phyloP scores from a whole-genome alignment of 2,797 vertebrate genomes.

The Danio jaintianensis region DNA sequence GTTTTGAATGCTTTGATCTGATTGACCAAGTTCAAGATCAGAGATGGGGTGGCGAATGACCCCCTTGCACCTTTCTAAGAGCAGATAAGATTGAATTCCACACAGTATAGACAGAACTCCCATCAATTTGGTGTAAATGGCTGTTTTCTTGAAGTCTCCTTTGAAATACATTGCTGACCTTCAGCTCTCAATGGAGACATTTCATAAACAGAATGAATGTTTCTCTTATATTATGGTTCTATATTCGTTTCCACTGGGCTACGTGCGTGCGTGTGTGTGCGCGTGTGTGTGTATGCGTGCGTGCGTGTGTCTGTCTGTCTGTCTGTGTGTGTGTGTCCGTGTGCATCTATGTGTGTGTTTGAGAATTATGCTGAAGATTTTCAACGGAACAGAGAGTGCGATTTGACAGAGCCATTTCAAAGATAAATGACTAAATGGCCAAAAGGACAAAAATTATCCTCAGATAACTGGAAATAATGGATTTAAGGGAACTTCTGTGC shows the following conservation, averaged over 20 bases:
- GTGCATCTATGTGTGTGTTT: background rate
- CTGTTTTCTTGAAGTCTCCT: conserved; percentile 38
- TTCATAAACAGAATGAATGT: conserved; percentile 17
- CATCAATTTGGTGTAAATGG: conserved; percentile 17
- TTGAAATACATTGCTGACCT: conserved; percentile 37
- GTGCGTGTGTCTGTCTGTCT: conserved; percentile 2
- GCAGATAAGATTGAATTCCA: conserved; percentile 21
- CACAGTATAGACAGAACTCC: background rate
- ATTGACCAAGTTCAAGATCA: conserved; percentile 33
- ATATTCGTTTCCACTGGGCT: background rate
- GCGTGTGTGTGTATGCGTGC: background rate
- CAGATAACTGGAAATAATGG: conserved; percentile 59
- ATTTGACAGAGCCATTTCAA: conserved; percentile 56
- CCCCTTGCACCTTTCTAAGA: conserved; percentile 16
- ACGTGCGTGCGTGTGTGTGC: background rate
- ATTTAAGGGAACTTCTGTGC: conserved; percentile 25
- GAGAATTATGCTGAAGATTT: conserved; percentile 1
- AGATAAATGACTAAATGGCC: conserved; percentile 57
- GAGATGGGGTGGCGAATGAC: background rate
- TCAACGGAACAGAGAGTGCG: background rate
- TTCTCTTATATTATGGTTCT: background rate
- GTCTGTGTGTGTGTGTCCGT: background rate
- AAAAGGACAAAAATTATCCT: conserved; percentile 56
- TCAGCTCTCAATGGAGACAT: conserved; percentile 5
- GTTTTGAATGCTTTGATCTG: background rate